Evolutionary conservation across 92 coral and sea anemone species (phyloP).

Genomic region (Porites cylindrica): DNA sequence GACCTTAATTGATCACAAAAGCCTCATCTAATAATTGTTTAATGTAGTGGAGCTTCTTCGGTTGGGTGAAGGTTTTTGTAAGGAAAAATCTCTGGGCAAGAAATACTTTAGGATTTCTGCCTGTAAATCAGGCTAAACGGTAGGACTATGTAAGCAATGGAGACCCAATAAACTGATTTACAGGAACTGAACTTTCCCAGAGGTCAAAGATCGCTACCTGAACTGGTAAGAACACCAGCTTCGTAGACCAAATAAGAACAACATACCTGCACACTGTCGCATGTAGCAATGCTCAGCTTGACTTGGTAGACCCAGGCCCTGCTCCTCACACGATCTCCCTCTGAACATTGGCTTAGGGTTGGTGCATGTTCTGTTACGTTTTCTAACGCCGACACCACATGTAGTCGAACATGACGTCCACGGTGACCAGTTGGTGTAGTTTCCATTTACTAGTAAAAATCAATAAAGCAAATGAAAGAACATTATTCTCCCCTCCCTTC

Average conservation of each 20-base stretch:
- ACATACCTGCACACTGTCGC: constrained; percentile 90
- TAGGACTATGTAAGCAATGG: no score
- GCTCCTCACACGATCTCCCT: constrained; percentile 93
- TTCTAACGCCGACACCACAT: constrained; percentile 92
- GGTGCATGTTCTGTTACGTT: constrained; percentile 90
- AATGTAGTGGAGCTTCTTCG: no score
- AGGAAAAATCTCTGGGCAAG: no score
- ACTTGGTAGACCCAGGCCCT: constrained; percentile 89
- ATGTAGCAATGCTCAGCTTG: constrained; percentile 89
- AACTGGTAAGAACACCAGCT: not conserved
- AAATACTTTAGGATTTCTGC: no score
- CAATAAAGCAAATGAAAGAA: not conserved
- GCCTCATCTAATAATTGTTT: no score
- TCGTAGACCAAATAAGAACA: no score
- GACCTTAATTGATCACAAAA: no score
- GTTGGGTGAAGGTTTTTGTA: no score
- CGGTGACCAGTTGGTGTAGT: constrained; percentile 84
- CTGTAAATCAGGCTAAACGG: no score
- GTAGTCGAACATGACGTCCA: constrained; percentile 97
- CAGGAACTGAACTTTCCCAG: no score
- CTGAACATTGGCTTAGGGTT: constrained; percentile 85
- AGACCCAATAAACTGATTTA: no score
- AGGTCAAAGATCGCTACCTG: not conserved
- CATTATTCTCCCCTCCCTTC: no score
- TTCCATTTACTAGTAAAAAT: constrained; percentile 75